Base-by-base conservation (phyloP, 1,140 invertebrate species). In the Dreissena polymorpha region DNA sequence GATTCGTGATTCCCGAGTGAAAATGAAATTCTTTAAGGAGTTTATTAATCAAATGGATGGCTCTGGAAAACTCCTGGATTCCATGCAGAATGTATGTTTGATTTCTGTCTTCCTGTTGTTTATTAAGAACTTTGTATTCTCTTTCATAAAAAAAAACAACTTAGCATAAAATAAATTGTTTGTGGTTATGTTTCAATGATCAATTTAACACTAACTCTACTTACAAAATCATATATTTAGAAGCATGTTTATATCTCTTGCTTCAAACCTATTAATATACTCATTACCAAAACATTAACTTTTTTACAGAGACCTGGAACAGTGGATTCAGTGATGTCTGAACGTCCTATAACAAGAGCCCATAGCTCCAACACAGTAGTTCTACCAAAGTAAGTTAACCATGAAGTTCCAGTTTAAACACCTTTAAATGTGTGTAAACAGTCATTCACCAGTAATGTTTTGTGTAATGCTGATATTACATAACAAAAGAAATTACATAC, bases 21-120 rank as follows among this genome's bases (percentile, higher is more conserved):
- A 93, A 86, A 93, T 93, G 92, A 92, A 89, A 84, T 93, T 93
- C 82, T 93, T 90, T 80, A 93, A 93, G 84, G 91, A 92, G 57
- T 93, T 93, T 81, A 89, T 93, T 14, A 92, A 91, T 75, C 83
- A 83, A 18, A 89, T 93, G 87, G 92, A 93, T 86, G 89, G 89
- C n/a, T 89, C 88, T 72, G 93, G 92, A 10, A 89, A 90, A 71
- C 82, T 92, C 0, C 51, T 92, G 23, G 87, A 90, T 55, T 87
- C 91, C 5, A 87, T 93, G 86, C 89, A 92, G 87, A 91, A 93
- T 87, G 93, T 93, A 90, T 89, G 91, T 83, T 67, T 67, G 10
- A 57, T 60, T 39, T 68, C 16, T 55, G 21, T 13, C 13, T 63
- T 63, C 18, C 49, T 49, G 12, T 49, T 72, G 27, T 21, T 72